phyloP scores from a whole-genome alignment of 1,140 invertebrate genomes.

The Trichogramma pretiosum region DNA sequence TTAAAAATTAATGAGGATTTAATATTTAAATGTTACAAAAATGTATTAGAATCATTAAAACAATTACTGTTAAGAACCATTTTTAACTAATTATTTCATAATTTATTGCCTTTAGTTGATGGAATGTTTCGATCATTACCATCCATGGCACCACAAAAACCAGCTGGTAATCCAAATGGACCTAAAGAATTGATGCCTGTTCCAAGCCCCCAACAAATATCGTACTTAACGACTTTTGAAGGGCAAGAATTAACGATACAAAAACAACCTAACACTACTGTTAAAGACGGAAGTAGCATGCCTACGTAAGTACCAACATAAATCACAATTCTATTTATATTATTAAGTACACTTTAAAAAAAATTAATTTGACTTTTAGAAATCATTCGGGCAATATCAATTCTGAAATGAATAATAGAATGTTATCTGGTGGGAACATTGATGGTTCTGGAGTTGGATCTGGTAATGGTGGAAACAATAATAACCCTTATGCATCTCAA shows the following conservation, averaged over 20 bases:
- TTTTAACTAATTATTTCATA: too few species aligned
- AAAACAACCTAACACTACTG: conserved; percentile 87
- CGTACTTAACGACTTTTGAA: conserved; percentile 91
- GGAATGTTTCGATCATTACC: conserved; percentile 72
- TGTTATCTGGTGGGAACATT: conserved; percentile 33
- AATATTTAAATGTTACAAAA: background rate
- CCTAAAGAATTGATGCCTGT: conserved; percentile 86
- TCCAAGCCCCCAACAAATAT: conserved; percentile 91
- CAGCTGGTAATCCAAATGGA: conserved; percentile 42
- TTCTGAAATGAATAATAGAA: conserved; percentile 34
- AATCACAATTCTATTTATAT: conserved; percentile 1
- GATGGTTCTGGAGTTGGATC: background rate
- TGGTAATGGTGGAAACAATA: conserved; percentile 6
- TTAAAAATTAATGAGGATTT: background rate
- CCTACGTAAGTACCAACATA: conserved; percentile 46
- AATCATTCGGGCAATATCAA: conserved; percentile 29
- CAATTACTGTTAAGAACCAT: background rate
- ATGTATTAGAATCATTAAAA: background rate
- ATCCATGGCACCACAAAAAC: conserved; percentile 68
- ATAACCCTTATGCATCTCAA: conserved; percentile 34
- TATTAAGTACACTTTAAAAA: background rate
- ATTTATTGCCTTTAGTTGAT: too few species aligned
- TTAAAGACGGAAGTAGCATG: conserved; percentile 62
- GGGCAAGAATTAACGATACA: conserved; percentile 94
- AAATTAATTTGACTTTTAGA: conserved; percentile 17